phyloP scores from a whole-genome alignment of 2,113 vertebrate species.

The Murina feae region DNA sequence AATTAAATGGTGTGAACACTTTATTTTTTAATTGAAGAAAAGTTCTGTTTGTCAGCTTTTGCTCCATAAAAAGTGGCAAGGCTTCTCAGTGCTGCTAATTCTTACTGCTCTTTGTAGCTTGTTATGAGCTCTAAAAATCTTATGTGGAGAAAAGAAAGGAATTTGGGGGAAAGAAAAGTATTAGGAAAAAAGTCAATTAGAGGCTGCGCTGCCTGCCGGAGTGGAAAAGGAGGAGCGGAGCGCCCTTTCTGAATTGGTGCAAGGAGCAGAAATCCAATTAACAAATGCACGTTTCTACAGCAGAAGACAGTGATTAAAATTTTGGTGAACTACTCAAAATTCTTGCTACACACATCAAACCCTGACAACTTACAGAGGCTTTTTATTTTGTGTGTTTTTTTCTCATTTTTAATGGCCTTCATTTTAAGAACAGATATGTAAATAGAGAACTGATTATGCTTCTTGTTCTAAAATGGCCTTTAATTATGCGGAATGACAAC shows the following conservation, averaged over 20 bases:
- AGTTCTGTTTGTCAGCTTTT: conserved; percentile 24
- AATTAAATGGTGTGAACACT: conserved; percentile 28
- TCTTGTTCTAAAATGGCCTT: conserved; percentile 51
- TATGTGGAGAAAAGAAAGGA: conserved; percentile 34
- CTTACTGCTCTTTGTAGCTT: conserved; percentile 53
- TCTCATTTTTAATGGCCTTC: not conserved
- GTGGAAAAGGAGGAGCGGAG: not conserved
- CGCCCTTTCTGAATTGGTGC: not conserved
- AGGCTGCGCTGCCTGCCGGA: conserved; percentile 34
- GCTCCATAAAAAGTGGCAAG: conserved; percentile 42
- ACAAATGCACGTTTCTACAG: conserved; percentile 29
- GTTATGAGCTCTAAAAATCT: conserved; percentile 36
- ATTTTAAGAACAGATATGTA: conserved; percentile 50
- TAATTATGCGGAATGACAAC: not conserved
- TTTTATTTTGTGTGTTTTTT: too few species aligned
- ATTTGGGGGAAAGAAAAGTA: not conserved
- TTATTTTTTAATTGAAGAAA: conserved; percentile 55
- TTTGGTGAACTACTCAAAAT: conserved; percentile 47
- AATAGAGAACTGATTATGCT: conserved; percentile 39
- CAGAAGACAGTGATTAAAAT: conserved; percentile 56
- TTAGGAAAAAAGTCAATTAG: conserved; percentile 55
- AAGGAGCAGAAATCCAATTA: conserved; percentile 51
- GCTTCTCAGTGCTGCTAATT: conserved; percentile 33
- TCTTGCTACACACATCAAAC: not conserved
- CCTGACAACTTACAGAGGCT: conserved; percentile 13